These are phyloP conservation scores for Oncorhynchus mykiss DNA, from an alignment of 2,113 vertebrate species.

Conservation along the genomic window DNA sequence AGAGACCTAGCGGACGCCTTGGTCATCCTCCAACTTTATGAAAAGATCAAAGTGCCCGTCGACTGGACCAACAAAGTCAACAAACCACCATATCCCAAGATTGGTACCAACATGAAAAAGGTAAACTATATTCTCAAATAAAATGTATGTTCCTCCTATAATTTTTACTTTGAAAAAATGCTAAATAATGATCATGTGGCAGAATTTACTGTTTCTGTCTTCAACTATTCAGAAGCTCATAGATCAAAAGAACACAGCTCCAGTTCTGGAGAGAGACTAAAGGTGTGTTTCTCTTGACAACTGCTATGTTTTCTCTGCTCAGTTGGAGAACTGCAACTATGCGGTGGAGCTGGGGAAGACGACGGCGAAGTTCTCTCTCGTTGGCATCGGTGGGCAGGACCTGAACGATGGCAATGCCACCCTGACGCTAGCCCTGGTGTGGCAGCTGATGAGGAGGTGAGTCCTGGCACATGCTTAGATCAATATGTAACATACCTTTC, in stretches of 20 bases:
- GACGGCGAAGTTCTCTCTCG: conserved; percentile 89
- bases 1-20: conserved; percentile 91
- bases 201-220: not conserved
- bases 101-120: conserved; percentile 95
- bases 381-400: conserved; percentile 93
- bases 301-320: not conserved
- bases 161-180: not conserved
- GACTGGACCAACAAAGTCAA: conserved; percentile 95
- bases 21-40: conserved; percentile 90
- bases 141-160: not conserved
- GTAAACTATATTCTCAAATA: conserved; percentile 58
- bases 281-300: not conserved
- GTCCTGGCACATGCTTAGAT: conserved; percentile 1
- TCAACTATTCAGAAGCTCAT: not conserved
- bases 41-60: conserved; percentile 87
- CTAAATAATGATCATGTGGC: not conserved
- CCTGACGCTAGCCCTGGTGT: conserved; percentile 88
- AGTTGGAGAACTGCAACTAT: conserved; percentile 98
- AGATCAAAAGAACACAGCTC: not conserved
- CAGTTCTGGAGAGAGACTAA: not conserved
- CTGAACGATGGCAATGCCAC: conserved; percentile 88
- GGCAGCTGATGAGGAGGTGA: conserved; percentile 97
- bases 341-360: conserved; percentile 89
- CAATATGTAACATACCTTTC: too few relatives aligned
- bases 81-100: conserved; percentile 87